phyloP scores from a whole-genome alignment of 2,888 invertebrate genomes.

The Eudasyphora cyanicolor region DNA sequence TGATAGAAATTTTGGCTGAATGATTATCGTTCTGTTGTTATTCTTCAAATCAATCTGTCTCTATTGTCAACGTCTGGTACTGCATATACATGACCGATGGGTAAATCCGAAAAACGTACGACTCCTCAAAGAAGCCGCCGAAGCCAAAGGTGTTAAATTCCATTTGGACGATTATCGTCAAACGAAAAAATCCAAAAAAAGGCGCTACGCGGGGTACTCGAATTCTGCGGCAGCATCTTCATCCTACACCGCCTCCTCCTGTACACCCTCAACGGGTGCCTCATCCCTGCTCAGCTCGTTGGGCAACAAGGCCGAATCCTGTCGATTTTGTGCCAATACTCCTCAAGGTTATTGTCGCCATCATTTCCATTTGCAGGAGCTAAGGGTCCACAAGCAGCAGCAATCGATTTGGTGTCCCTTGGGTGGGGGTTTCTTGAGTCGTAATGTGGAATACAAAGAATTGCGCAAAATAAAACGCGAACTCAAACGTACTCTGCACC shows the following conservation, averaged over 20 bases:
- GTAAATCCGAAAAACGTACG: conserved; percentile 78
- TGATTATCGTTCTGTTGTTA: conserved; percentile 79
- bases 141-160: conserved; percentile 67
- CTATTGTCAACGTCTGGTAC: conserved; percentile 78
- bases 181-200: conserved; percentile 61
- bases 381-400: conserved; percentile 71
- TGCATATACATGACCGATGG: conserved; percentile 78
- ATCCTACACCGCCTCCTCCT: not conserved
- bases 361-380: conserved; percentile 75
- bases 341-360: conserved; percentile 78
- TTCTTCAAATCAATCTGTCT: conserved; percentile 79
- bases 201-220: conserved; percentile 69
- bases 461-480: conserved; percentile 72
- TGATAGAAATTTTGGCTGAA: conserved; percentile 68
- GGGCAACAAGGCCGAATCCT: conserved; percentile 69
- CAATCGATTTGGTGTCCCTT: conserved; percentile 65
- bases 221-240: conserved; percentile 51
- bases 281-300: conserved; percentile 52
- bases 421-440: conserved; percentile 58
- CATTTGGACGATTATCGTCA: conserved; percentile 55
- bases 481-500: conserved; percentile 73
- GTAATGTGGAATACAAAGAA: conserved; percentile 71
- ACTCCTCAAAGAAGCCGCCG: conserved; percentile 76
- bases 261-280: conserved; percentile 50
- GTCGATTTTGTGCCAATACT: conserved; percentile 78